Evolutionary conservation across 2,797 vertebrate species (phyloP).

Genomic region (Rhadinocentrus ornatus): DNA sequence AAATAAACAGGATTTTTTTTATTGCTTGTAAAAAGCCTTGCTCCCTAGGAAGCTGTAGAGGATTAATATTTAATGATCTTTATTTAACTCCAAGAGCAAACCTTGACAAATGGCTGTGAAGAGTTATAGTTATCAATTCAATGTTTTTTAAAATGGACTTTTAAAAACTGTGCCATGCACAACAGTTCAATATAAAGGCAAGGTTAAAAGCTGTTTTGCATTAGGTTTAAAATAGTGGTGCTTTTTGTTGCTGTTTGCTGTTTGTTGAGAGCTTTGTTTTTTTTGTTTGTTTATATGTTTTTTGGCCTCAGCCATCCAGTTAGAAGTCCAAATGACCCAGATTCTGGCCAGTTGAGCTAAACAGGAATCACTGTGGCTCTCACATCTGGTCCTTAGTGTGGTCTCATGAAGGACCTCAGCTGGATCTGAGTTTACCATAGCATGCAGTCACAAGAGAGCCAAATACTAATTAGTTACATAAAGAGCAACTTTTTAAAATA

Average conservation of each 20-base stretch:
- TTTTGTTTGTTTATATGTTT: conserved; percentile 1
- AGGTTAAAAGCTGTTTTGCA: conserved; percentile 39
- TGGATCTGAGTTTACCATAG: conserved; percentile 50
- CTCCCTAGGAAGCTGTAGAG: conserved; percentile 49
- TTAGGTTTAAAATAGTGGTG: conserved; percentile 14
- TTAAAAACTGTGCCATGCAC: conserved; percentile 9
- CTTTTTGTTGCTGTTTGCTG: not conserved
- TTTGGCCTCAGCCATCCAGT: conserved; percentile 21
- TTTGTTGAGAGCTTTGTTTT: not conserved
- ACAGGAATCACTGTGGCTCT: conserved; percentile 48
- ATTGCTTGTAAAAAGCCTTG: conserved; percentile 54
- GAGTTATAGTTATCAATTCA: conserved; percentile 21
- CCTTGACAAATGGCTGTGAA: conserved; percentile 42
- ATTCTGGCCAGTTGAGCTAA: conserved; percentile 30
- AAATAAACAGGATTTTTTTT: conserved; percentile 64
- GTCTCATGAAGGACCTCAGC: conserved; percentile 62
- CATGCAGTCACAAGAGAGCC: conserved; percentile 30
- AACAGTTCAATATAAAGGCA: not conserved
- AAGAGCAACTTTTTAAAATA: conserved; percentile 35
- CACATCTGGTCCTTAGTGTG: conserved; percentile 57
- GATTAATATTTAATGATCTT: conserved; percentile 71
- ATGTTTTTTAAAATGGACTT: conserved; percentile 29
- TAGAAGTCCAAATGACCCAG: conserved; percentile 52
- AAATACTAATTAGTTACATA: conserved; percentile 45
- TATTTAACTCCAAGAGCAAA: conserved; percentile 54